Percentiles rank a stretch among this genome's conserved stretches.
Evolutionary conservation across 2,797 vertebrate species (phyloP).

Genomic region (Xenopus petersii): DNA sequence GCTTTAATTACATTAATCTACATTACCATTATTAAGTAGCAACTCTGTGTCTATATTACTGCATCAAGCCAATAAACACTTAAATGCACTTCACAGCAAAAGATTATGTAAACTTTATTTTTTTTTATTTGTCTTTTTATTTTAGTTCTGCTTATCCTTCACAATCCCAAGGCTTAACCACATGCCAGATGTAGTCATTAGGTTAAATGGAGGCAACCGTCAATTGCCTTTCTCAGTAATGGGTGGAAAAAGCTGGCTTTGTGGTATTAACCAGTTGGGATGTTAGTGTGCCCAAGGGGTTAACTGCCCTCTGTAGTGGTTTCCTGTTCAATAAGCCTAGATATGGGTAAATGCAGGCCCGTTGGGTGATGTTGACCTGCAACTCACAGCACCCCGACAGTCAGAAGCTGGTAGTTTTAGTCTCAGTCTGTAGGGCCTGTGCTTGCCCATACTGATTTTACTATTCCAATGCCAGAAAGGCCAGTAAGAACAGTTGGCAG

Average conservation of each 20-base stretch:
- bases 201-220: conserved; percentile 61
- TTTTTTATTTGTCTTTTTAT: conserved; percentile 58
- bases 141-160: conserved; percentile 54
- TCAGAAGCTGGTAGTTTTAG: too few species aligned
- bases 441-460: conserved; percentile 63
- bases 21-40: conserved; percentile 68
- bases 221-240: conserved; percentile 53
- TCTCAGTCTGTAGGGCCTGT: too few species aligned
- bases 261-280: conserved; percentile 46
- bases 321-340: conserved; percentile 67
- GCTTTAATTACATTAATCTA: conserved; percentile 70
- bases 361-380: too few species aligned
- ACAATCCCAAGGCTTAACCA: conserved; percentile 65
- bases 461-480: conserved; percentile 21
- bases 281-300: neutral
- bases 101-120: conserved; percentile 85
- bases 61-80: conserved; percentile 78
- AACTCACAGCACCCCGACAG: too few species aligned
- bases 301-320: conserved; percentile 59
- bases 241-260: conserved; percentile 46
- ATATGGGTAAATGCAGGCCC: conserved; percentile 58
- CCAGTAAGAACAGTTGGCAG: neutral
- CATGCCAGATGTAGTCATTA: conserved; percentile 67
- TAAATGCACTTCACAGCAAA: conserved; percentile 92
- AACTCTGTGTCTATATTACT: conserved; percentile 79